phyloP scores from a whole-genome alignment of 2,888 invertebrate genomes.

The Mesoligia furuncula region DNA sequence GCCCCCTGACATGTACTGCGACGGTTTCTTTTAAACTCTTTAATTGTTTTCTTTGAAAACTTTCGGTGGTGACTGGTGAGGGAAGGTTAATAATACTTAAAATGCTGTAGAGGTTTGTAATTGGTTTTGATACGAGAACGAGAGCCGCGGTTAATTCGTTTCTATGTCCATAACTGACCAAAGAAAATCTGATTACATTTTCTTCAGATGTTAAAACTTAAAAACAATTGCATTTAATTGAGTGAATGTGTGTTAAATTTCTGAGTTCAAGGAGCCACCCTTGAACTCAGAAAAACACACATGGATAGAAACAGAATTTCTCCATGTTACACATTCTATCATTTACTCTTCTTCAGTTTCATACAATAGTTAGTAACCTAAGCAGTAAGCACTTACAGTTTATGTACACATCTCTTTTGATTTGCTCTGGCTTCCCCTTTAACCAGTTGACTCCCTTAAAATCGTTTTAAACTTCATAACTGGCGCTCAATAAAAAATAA shows the following conservation, averaged over 20 bases:
- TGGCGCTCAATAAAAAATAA: constrained; percentile 85
- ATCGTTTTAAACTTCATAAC: constrained; percentile 82
- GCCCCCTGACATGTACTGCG: constrained; percentile 51
- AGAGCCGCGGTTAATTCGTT: no score
- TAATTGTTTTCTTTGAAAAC: constrained; percentile 61
- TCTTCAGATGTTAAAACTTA: background rate
- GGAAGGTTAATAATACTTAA: constrained; percentile 12
- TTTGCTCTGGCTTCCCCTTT: constrained; percentile 54
- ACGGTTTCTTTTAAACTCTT: constrained; percentile 59
- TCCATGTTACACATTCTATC: background rate
- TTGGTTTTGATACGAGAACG: background rate
- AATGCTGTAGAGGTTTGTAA: constrained; percentile 12
- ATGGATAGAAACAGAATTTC: background rate
- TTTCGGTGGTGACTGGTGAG: constrained; percentile 23
- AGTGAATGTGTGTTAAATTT: background rate
- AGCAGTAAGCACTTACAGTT: background rate
- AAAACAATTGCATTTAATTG: background rate
- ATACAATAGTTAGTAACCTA: constrained; percentile 7
- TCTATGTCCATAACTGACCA: background rate
- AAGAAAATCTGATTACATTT: background rate
- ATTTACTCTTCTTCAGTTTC: background rate
- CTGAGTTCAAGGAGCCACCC: no score
- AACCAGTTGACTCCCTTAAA: constrained; percentile 67
- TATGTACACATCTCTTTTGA: constrained; percentile 53
- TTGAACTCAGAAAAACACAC: no score